Evolutionary conservation across 2,797 vertebrate genomes (phyloP), one percentile per base, ranked within the genome.

Genomic region (Manis pentadactyla): DNA sequence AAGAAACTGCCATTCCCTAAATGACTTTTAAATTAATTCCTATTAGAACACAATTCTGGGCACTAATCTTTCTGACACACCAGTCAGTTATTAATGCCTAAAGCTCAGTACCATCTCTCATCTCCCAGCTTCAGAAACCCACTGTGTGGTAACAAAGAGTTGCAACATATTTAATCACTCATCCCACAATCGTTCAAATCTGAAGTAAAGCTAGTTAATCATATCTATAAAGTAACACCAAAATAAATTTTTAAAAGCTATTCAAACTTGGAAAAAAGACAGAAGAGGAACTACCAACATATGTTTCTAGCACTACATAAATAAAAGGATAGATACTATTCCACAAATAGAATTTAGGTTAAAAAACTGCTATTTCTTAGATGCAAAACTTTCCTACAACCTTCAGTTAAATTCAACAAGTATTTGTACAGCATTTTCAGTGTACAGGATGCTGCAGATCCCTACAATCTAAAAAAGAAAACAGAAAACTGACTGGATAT

Each of bases 151-250:
- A 98, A 98, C 98, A 98, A 98, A 98, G 98, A 98, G 93, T 98
- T 97, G 97, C 95, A 86, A 96, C 97, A 98, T 98, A 98, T 98
- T 98, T 90, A 98, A 99, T 98, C 98, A 98, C 98, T 98, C 95
- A 98, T 97, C 98, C 96, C 91, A 97, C 97, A 98, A 98, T 51
- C 90, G 95, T 93, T 93, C 63, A 90, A 93, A 92, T 74, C 85
- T 89, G 21, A 96, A 91, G 46, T n/a, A 66, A 69, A 87, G 34
- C 23, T 66, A 73, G 69, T 90, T 97, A 88, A 96, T 79, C 82
- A 87, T 57, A 93, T 53, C 53, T 49, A 81, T 55, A 15, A 87
- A 73, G 79, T 81, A 95, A 95, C 42, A 13, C 31, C 61, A 6
- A 34, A 86, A 61, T 18, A 81, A 75, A 86, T 5, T 31, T 75